Percentiles rank a stretch among this genome's conserved stretches.
Conservation (phyloP, 2,113 vertebrate species). For the Ramphastos sulfuratus region DNA sequence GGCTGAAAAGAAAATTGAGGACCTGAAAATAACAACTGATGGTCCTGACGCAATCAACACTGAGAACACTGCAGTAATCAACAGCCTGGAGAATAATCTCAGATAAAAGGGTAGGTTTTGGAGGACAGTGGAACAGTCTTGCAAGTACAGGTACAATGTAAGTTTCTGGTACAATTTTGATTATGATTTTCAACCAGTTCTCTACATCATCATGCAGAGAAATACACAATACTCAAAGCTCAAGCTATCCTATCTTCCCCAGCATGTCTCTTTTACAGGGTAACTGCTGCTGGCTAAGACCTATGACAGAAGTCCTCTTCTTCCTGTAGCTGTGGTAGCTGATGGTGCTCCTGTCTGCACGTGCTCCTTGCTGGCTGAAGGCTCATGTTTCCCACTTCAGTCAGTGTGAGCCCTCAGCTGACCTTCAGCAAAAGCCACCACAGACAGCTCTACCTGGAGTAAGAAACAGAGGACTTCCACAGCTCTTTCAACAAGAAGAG, state of each 20-base stretch:
- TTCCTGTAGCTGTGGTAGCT: neutral
- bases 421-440: neutral
- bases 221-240: neutral
- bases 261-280: neutral
- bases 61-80: slow-evolving; percentile 8
- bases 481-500: neutral
- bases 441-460: neutral
- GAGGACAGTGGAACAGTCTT: neutral
- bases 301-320: neutral
- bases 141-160: neutral
- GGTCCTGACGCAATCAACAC: slow-evolving; percentile 23
- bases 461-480: neutral
- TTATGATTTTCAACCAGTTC: neutral
- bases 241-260: neutral
- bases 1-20: slow-evolving; percentile 57
- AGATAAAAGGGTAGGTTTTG: neutral
- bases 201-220: neutral
- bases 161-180: neutral
- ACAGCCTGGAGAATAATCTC: slow-evolving; percentile 16
- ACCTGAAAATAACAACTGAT: slow-evolving; percentile 50
- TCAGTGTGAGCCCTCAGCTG: neutral
- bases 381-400: neutral
- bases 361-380: neutral
- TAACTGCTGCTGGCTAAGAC: neutral
- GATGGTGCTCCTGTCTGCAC: neutral